Base-by-base conservation (phyloP, 64 coral and sea anemone genomes). In the Montipora foliosa region DNA sequence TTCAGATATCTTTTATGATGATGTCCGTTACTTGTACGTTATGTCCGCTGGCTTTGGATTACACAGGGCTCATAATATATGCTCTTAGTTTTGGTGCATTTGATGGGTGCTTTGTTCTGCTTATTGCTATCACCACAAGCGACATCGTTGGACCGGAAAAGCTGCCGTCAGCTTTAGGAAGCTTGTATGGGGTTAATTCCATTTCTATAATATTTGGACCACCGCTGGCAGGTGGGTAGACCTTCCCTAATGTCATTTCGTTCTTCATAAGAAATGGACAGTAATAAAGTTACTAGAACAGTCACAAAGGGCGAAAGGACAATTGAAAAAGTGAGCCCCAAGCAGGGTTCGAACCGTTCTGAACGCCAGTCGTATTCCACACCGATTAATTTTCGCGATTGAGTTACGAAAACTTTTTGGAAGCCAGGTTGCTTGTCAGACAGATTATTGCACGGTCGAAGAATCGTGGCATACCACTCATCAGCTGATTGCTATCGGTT, bases 81-180 rank as follows among this genome's bases (percentile, higher is more conserved):
- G 95, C 91, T 8, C 46, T 89, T 13, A 20, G 55, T 4, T 96
- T 96, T 87, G 95, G 95, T 80, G 21, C 57, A 3, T 96, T 96
- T n/a, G 95, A 96, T 59, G 95, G 95, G 2, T 96, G 95, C 57
- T 96, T 96, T 81, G 95, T 96, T 13, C 47, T 96, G 17, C 72
- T 96, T 59, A 93, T 96, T 44, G 95, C 91, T 29, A 79, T 96
- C 21, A 89, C 81, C 13, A 96, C 95, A 6, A 89, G 90, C 60
- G 95, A 96, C n/a, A 93, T 96, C 37, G 95, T 96, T 20, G 95
- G 95, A n/a, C 25, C 87, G 8, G 47, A 9, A 6, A 96, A 87
- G 45, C 49, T 96, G 3, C 87, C 91, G 5, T 75, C 90, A 66
- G 91, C 95, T 47, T 81, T 96, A 49, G 95, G 95, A 25, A 93